Conservation (phyloP, 2,113 vertebrate species). For the Drymodes brunneopygia region DNA sequence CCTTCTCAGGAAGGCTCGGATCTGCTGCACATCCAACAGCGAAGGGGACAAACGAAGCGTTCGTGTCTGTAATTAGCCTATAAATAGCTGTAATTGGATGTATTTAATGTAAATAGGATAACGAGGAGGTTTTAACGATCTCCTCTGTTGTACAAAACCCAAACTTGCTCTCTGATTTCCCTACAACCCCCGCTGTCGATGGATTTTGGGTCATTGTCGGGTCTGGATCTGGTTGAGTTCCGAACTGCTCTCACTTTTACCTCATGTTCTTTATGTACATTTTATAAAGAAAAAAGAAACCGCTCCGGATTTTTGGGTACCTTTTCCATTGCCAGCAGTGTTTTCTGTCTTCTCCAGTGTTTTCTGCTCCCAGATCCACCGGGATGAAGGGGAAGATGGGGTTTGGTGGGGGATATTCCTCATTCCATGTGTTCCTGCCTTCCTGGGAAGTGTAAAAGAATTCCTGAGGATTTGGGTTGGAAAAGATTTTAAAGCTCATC, state of each 20-base stretch:
- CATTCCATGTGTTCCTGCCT: accelerated
- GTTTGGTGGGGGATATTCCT: background rate
- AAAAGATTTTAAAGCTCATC: background rate
- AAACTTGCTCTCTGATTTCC: constrained; percentile 3
- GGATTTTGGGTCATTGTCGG: background rate
- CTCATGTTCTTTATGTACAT: constrained; percentile 48
- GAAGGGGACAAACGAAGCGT: background rate
- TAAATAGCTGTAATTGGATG: constrained; percentile 48
- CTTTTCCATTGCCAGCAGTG: background rate
- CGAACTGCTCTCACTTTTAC: constrained; percentile 43
- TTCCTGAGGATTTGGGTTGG: too few relatives aligned
- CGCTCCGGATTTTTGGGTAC: background rate
- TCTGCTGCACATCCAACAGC: background rate
- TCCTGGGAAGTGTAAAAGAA: background rate
- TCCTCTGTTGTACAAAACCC: background rate
- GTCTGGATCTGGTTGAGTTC: constrained; percentile 33
- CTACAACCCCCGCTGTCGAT: background rate
- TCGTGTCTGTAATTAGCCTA: constrained; percentile 13
- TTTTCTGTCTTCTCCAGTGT: background rate
- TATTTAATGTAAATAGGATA: constrained; percentile 33
- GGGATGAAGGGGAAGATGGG: background rate
- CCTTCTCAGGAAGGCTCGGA: constrained; percentile 32
- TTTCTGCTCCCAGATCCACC: accelerated
- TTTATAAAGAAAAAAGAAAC: constrained; percentile 37
- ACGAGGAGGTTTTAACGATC: background rate